Evolutionary conservation across 2,888 invertebrate species (phyloP).

Genomic region (Torymus aiolomorphi): DNA sequence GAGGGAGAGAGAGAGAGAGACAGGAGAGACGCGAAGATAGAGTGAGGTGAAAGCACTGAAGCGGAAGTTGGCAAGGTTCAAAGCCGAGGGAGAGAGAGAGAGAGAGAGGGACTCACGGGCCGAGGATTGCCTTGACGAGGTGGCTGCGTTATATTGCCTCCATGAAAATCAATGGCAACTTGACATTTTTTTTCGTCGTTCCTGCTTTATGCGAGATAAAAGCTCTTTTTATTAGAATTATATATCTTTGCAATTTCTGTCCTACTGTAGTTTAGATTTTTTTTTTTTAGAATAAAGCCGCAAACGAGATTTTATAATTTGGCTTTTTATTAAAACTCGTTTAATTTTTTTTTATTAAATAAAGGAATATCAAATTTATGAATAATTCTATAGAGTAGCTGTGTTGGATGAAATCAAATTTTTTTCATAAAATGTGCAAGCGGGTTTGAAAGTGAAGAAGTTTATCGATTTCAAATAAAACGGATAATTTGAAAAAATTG

Average conservation of each 20-base stretch:
- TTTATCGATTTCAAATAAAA: too few species aligned
- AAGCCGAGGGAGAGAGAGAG: constrained; percentile 62
- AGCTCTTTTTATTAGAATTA: constrained; percentile 15
- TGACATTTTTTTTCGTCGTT: constrained; percentile 24
- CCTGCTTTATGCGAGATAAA: not conserved
- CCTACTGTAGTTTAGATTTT: too few species aligned
- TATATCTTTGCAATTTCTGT: not conserved
- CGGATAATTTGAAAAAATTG: too few species aligned
- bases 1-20: constrained; percentile 20
- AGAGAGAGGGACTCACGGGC: constrained; percentile 29
- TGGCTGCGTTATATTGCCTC: constrained; percentile 53
- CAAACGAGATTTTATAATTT: too few species aligned
- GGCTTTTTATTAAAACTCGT: too few species aligned
- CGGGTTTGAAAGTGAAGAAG: too few species aligned
- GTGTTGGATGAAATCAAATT: too few species aligned
- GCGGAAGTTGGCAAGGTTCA: constrained; percentile 67
- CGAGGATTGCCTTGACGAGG: constrained; percentile 42
- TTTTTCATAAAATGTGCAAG: too few species aligned
- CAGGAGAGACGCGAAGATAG: constrained; percentile 59
- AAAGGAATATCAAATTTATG: too few species aligned
- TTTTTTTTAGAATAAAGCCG: too few species aligned
- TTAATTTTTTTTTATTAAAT: too few species aligned
- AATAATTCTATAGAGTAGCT: too few species aligned
- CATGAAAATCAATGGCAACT: constrained; percentile 47
- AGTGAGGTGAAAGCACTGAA: constrained; percentile 65